A percentile compares a stretch with the other conserved stretches of the same genome.
These are phyloP conservation scores for Harpagifer antarcticus DNA, from an alignment of 2,797 vertebrate genomes.

Conservation along the genomic window DNA sequence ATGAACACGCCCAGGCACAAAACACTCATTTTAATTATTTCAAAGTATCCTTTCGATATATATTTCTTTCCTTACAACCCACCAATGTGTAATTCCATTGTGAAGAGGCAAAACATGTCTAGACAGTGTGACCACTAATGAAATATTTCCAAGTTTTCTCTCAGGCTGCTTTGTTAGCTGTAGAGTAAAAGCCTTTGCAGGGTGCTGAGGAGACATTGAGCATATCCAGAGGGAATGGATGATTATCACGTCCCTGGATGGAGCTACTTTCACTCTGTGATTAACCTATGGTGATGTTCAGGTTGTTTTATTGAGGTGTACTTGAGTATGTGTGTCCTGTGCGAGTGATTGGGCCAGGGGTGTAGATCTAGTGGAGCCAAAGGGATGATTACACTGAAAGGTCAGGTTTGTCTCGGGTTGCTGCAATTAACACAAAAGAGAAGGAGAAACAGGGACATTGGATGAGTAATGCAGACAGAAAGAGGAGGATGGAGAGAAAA, in stretches of 20 bases:
- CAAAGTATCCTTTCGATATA: conserved; percentile 27
- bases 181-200: conserved; percentile 18
- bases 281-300: conserved; percentile 64
- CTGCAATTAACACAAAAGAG: conserved; percentile 81
- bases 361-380: conserved; percentile 81
- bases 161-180: conserved; percentile 6
- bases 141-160: conserved; percentile 24
- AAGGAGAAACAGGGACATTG: conserved; percentile 12
- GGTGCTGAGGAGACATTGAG: conserved; percentile 34
- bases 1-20: conserved; percentile 42
- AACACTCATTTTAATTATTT: conserved; percentile 36
- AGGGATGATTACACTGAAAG: conserved; percentile 87
- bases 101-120: conserved; percentile 42
- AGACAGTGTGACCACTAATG: conserved; percentile 26
- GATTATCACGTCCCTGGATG: conserved; percentile 64
- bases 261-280: conserved; percentile 65
- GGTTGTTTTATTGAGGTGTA: conserved; percentile 45
- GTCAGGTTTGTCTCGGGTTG: conserved; percentile 82
- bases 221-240: conserved; percentile 55
- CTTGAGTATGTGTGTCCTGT: conserved; percentile 12
- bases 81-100: conserved; percentile 46
- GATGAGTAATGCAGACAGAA: conserved; percentile 33
- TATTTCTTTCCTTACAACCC: conserved; percentile 56
- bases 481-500: conserved; percentile 1
- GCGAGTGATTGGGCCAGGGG: conserved; percentile 54